These are phyloP conservation scores for Lacerta agilis DNA, from an alignment of 2,797 vertebrate genomes.

Conservation along the genomic window DNA sequence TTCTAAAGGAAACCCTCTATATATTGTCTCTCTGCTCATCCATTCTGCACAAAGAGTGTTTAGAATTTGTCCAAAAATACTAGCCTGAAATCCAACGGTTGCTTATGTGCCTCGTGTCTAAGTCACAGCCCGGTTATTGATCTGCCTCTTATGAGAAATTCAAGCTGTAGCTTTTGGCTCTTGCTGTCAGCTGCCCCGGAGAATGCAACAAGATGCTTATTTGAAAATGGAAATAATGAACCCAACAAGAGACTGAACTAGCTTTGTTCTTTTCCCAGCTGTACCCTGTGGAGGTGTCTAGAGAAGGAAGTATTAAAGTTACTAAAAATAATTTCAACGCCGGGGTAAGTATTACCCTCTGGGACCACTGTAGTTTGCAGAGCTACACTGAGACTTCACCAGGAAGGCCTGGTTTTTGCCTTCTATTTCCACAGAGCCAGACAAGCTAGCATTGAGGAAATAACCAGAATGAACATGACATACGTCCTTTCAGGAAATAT, in stretches of 20 bases:
- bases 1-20: neutral
- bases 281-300: neutral
- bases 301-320: neutral
- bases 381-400: fast-evolving
- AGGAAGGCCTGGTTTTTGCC: neutral
- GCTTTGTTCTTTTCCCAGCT: constrained; percentile 3
- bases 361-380: neutral
- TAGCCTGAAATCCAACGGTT: neutral
- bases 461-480: neutral
- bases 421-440: neutral
- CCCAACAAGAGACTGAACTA: neutral
- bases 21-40: neutral
- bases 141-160: constrained; percentile 31
- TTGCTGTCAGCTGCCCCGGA: constrained; percentile 27
- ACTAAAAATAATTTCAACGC: neutral
- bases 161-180: constrained; percentile 28
- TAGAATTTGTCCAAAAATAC: neutral
- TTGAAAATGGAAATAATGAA: constrained; percentile 44
- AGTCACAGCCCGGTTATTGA: constrained; percentile 20
- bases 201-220: constrained; percentile 37
- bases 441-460: neutral
- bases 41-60: neutral
- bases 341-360: neutral
- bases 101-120: neutral
- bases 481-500: neutral